Evolutionary conservation across 1,140 invertebrate genomes (phyloP), one percentile per base, ranked within the genome.

Genomic region (Pachypsylla venusta): DNA sequence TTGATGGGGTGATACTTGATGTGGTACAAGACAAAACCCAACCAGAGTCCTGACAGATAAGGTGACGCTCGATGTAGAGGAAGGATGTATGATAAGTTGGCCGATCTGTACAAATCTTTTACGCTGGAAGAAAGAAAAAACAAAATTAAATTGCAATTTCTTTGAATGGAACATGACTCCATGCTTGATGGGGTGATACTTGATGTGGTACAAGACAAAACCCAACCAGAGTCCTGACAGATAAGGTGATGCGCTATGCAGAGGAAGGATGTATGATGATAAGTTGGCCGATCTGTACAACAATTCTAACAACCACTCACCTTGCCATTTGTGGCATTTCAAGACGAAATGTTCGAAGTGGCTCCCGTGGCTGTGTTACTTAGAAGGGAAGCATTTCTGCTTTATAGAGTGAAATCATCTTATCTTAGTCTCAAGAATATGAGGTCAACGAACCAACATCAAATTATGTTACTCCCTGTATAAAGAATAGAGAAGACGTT

Each of bases 221-320:
- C 81, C 82, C 24, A 82, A 70, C 0, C 73, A 75, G 7, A 83
- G 67, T 25, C 82, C 82, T 48, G 79, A 71, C 10, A 83, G 64
- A 64, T 84, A 83, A 1, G 81, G 75, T 1, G 80, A 80, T 7
- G 77, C 79, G 62, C 82, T 75, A 62, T 81, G 78, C 4, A 81
- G 64, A 1, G 79, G 69, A 53, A 79, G 73, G 13, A 70, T 68
- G 62, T 82, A 83, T n/a, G n/a, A n/a, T 35, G 77, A 77, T 58
- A 82, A 65, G 63, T 81, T 79, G 16, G 79, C 80, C 24, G 79
- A 81, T 62, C 79, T 75, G 62, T 82, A 82, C 59, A 83, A 74
- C 63, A 82, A 79, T 67, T 77, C 81, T 35, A 80, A 67, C n/a
- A n/a, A n/a, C n/a, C n/a, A n/a, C n/a, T n/a, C n/a, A n/a, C n/a